Base-by-base conservation (phyloP, 2,797 vertebrate species). In the Moxostoma hubbsi region DNA sequence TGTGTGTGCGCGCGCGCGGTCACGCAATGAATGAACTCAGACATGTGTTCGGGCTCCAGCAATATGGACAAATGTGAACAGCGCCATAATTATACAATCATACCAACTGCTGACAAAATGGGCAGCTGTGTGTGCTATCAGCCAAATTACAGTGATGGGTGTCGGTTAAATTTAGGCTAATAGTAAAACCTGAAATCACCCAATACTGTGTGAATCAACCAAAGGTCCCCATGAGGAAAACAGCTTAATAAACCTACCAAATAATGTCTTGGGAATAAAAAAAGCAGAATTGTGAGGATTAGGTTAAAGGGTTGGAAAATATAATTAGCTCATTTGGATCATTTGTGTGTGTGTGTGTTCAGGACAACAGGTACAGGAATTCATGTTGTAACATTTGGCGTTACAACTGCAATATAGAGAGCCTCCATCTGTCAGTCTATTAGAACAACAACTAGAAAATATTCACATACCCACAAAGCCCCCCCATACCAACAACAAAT, bases 341-440 rank as follows among this genome's bases (percentile, higher is more conserved):
- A 36, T 36, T 36, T 16, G n/a, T 57, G 5, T 5, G 16, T 62
- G 5, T 46, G 36, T 50, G 59, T n/a, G 70, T 55, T 47, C 57
- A 54, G n/a, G 50, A 51, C 59, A 62, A 51, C 24, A 55, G 9
- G 47, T 10, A 54, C 13, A 16, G 6, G 43, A 70, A 18, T 54
- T 61, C 45, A 24, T 63, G 18, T 18, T 43, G 46, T 63, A 70
- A 63, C 51, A 71, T 69, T 54, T 43, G 74, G 55, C 6, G 18
- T 70, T 58, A 24, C 9, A 59, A 49, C 61, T 69, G 24, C 10
- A 45, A 53, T 36, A 57, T 54, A 58, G 1, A 61, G 6, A 61
- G 57, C 66, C 68, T 51, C 64, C 64, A 81, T 79, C 76, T 83
- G 82, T 43, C 63, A 69, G 45, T 10, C n/a, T 68, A 51, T 45